Evolutionary conservation across 2,797 vertebrate species (phyloP).

Genomic region (Triplophysa yarkandensis): DNA sequence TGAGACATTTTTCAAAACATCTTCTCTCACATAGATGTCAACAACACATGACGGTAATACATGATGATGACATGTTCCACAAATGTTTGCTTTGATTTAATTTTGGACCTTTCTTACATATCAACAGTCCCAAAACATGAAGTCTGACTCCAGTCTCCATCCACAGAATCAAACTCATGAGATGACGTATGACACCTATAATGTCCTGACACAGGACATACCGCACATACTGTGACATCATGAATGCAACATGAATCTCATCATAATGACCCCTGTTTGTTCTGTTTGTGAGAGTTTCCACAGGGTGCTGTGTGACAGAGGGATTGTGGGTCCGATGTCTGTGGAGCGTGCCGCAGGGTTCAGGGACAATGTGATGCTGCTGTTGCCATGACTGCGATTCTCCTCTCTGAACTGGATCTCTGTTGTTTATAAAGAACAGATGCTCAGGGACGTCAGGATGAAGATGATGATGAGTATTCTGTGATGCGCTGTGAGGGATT

Average conservation of each 20-base stretch:
- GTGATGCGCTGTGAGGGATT: not conserved
- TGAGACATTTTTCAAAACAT: too few species aligned
- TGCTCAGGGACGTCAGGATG: constrained; percentile 34
- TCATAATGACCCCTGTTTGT: too few species aligned
- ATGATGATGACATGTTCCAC: too few species aligned
- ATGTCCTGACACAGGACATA: constrained; percentile 1
- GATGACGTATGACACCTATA: constrained; percentile 24
- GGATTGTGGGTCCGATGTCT: constrained; percentile 23
- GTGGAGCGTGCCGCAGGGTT: not conserved
- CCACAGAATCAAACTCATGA: constrained; percentile 27
- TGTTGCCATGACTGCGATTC: constrained; percentile 37
- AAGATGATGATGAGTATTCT: not conserved
- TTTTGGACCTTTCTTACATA: not conserved
- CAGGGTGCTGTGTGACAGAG: not conserved
- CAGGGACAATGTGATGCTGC: not conserved
- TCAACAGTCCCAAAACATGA: not conserved
- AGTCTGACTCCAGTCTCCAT: not conserved
- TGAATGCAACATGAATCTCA: too few species aligned
- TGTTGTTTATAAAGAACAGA: constrained; percentile 31
- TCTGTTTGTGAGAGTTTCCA: not conserved
- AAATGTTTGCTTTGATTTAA: not conserved
- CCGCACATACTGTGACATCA: constrained; percentile 14
- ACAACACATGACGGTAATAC: too few species aligned
- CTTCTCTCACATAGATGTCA: too few species aligned
- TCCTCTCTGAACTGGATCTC: constrained; percentile 17